Conservation (phyloP, 2,113 vertebrate species). For the Silurus meridionalis region DNA sequence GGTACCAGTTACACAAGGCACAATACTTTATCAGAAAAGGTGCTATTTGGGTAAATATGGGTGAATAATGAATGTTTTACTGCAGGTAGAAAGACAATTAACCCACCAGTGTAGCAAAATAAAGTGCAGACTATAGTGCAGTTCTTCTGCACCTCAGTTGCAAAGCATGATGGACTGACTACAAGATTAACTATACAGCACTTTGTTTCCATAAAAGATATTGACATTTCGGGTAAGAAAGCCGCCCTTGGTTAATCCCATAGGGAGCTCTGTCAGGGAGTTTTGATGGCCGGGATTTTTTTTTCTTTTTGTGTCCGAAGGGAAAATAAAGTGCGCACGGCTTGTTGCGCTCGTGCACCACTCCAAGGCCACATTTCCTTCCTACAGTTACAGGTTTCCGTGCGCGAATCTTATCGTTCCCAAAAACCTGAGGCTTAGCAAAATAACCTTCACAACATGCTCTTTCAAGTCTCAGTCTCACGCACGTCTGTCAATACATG, state of each 20-base stretch:
- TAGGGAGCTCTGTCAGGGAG: background rate
- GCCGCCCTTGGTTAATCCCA: slow-evolving; percentile 15
- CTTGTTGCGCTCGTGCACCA: background rate
- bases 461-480: slow-evolving; percentile 3
- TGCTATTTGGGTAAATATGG: background rate
- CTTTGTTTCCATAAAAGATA: slow-evolving; percentile 10
- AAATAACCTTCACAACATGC: slow-evolving; percentile 44
- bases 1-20: background rate
- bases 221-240: slow-evolving; percentile 20
- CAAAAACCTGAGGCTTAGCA: slow-evolving; percentile 51
- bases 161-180: background rate
- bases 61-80: background rate
- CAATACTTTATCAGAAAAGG: background rate
- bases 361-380: slow-evolving; percentile 52
- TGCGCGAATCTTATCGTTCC: slow-evolving; percentile 55
- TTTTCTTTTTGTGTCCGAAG: background rate
- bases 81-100: background rate
- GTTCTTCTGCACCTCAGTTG: background rate
- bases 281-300: slow-evolving; percentile 18
- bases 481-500: slow-evolving; percentile 2
- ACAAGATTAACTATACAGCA: background rate
- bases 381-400: slow-evolving; percentile 55
- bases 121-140: too few species aligned
- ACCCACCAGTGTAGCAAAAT: background rate
- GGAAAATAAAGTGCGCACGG: slow-evolving; percentile 5